Conservation (phyloP, 2,888 invertebrate genomes). For the Lathronympha strigana region DNA sequence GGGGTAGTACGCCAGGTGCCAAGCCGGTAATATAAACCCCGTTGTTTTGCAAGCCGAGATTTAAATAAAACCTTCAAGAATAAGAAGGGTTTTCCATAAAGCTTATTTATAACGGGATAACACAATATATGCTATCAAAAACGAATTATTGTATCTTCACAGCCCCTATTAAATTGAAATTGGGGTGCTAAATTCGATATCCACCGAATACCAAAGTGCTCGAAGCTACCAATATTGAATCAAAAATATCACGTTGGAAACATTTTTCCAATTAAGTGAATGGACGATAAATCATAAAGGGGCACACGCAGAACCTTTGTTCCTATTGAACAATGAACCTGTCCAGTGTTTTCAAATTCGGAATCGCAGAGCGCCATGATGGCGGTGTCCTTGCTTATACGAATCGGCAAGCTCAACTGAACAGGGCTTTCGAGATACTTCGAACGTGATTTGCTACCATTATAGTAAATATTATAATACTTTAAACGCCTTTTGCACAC, state of each 20-base stretch:
- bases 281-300: constrained; percentile 34
- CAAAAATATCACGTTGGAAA: background rate
- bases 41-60: constrained; percentile 29
- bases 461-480: no score
- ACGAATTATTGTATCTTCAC: constrained; percentile 26
- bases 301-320: constrained; percentile 36
- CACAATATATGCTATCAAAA: constrained; percentile 13
- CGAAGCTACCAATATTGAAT: constrained; percentile 9
- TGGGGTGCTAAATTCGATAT: constrained; percentile 27
- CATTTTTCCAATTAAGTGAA: constrained; percentile 34
- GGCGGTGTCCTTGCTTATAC: background rate
- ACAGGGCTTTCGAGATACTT: background rate
- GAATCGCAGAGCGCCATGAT: constrained; percentile 37
- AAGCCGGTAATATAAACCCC: constrained; percentile 20
- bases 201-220: constrained; percentile 1
- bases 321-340: constrained; percentile 36
- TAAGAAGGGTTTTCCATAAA: constrained; percentile 5
- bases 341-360: constrained; percentile 42
- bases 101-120: constrained; percentile 5
- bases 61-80: constrained; percentile 15
- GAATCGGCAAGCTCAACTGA: background rate
- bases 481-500: no score
- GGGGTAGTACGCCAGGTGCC: no score
- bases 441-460: background rate
- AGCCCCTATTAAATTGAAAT: constrained; percentile 27